Evolutionary conservation across 2,888 invertebrate species (phyloP).

Genomic region (Caenorhabditis angaria): DNA sequence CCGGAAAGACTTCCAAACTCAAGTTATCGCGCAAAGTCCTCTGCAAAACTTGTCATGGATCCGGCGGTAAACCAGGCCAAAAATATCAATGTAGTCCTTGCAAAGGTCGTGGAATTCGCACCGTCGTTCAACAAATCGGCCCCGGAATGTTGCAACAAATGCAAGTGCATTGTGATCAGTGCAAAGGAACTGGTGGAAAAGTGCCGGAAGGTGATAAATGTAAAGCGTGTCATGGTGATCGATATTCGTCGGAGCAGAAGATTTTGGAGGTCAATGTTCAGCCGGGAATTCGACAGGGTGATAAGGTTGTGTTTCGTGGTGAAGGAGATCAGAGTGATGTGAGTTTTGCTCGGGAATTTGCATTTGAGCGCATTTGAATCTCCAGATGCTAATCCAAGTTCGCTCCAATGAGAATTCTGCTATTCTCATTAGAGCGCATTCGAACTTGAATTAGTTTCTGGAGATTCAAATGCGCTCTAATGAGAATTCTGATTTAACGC

Average conservation of each 20-base stretch:
- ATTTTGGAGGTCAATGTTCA: constrained; percentile 84
- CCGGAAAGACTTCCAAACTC: constrained; percentile 85
- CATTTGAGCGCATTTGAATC: neutral
- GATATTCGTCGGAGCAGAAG: constrained; percentile 84
- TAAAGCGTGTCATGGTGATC: constrained; percentile 83
- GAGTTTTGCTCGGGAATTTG: neutral
- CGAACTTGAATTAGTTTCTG: too few relatives aligned
- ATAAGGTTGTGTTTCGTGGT: constrained; percentile 85
- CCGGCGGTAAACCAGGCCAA: constrained; percentile 68
- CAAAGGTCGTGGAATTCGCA: constrained; percentile 79
- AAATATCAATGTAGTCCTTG: constrained; percentile 79
- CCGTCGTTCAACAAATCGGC: constrained; percentile 76
- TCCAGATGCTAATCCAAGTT: too few relatives aligned
- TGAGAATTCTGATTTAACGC: too few relatives aligned
- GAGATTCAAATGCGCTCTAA: too few relatives aligned
- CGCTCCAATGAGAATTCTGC: too few relatives aligned
- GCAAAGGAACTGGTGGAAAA: constrained; percentile 76
- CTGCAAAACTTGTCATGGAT: constrained; percentile 82
- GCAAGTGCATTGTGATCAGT: constrained; percentile 74
- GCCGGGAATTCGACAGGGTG: constrained; percentile 86
- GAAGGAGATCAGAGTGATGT: constrained; percentile 85
- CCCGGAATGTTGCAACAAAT: constrained; percentile 77
- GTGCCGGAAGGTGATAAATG: constrained; percentile 83
- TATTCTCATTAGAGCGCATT: too few relatives aligned
- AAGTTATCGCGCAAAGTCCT: constrained; percentile 85